phyloP scores from a whole-genome alignment of 1,140 invertebrate species.

The Caenorhabditis remanei region DNA sequence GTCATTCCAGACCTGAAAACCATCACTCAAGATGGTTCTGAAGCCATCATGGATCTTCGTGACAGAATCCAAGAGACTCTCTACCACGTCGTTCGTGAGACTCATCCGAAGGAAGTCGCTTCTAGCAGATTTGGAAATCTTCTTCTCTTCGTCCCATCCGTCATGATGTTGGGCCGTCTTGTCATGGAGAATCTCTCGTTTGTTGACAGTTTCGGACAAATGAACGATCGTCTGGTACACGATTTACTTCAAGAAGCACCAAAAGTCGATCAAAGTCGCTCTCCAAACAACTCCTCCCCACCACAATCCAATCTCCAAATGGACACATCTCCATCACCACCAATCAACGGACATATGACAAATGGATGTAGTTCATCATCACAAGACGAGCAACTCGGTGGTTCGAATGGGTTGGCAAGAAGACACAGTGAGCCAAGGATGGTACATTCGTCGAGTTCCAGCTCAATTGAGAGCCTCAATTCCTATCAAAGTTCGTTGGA shows the following conservation, averaged over 20 bases:
- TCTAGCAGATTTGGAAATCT: conserved; percentile 77
- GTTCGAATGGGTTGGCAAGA: background rate
- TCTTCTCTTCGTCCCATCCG: conserved; percentile 74
- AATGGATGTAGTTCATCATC: background rate
- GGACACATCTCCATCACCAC: conserved; percentile 32
- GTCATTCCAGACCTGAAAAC: conserved; percentile 69
- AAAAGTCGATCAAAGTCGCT: conserved; percentile 41
- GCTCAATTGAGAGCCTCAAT: conserved; percentile 56
- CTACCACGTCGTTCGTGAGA: conserved; percentile 78
- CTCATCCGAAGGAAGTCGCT: conserved; percentile 77
- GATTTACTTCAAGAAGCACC: conserved; percentile 75
- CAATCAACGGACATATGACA: background rate
- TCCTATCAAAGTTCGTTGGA: conserved; percentile 14
- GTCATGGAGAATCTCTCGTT: conserved; percentile 77
- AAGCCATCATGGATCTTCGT: conserved; percentile 76
- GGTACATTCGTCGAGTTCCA: conserved; percentile 56
- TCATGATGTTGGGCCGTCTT: conserved; percentile 74
- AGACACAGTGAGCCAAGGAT: conserved; percentile 55
- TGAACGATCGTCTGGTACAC: conserved; percentile 67
- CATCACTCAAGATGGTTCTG: conserved; percentile 72
- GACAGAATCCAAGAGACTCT: conserved; percentile 76
- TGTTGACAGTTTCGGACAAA: conserved; percentile 73
- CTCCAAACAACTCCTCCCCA: conserved; percentile 1
- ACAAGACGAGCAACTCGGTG: conserved; percentile 13
- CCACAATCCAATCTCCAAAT: background rate